Evolutionary conservation across 2,797 vertebrate species (phyloP).

Genomic region (Uromys caudimaculatus): DNA sequence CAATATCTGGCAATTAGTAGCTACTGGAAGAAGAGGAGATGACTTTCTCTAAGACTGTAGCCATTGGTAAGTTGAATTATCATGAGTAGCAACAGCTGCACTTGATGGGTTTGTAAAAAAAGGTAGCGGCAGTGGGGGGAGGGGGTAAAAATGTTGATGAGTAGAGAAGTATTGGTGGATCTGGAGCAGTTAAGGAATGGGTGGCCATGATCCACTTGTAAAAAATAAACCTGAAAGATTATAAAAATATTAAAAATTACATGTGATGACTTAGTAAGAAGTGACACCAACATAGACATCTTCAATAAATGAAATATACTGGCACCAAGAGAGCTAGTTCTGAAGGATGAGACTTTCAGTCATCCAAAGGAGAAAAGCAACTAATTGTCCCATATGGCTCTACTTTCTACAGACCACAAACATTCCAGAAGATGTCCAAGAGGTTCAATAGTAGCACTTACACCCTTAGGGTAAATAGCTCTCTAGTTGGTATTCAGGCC

Average conservation of each 20-base stretch:
- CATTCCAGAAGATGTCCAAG: background rate
- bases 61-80: background rate
- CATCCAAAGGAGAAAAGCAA: background rate
- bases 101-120: background rate
- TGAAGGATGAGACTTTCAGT: background rate
- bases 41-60: background rate
- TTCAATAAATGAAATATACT: background rate
- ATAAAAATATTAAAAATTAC: background rate
- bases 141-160: too few relatives aligned
- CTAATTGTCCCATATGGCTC: background rate
- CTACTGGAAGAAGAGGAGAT: background rate
- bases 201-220: background rate
- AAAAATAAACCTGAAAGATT: background rate
- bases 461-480: background rate
- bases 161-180: background rate
- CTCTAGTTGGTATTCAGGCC: background rate
- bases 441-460: background rate
- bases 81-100: background rate
- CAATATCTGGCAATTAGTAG: background rate
- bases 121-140: accelerated
- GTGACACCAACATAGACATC: background rate
- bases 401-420: background rate
- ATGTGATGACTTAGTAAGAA: background rate
- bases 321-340: background rate
- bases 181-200: background rate